Percentiles rank a stretch among this genome's conserved stretches.
Conservation (phyloP, 2,888 invertebrate genomes). For the Coenonympha arcania region DNA sequence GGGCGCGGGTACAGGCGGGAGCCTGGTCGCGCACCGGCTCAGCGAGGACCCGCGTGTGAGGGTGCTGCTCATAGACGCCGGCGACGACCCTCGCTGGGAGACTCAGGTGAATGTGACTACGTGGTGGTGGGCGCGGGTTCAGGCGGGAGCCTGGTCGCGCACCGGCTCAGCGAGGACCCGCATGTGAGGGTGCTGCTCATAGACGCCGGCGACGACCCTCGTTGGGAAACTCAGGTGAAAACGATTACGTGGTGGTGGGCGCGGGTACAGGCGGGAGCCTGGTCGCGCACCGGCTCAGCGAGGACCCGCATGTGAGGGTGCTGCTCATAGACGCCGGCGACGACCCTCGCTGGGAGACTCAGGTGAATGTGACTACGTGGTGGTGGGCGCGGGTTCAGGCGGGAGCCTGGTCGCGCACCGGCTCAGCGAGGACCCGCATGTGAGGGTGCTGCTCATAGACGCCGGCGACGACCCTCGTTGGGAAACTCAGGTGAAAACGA, state of each 20-base stretch:
- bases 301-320: conserved; percentile 25
- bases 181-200: conserved; percentile 30
- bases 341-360: conserved; percentile 33
- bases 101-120: conserved; percentile 33
- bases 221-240: conserved; percentile 33
- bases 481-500: conserved; percentile 35
- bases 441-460: conserved; percentile 33
- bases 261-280: conserved; percentile 37
- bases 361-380: conserved; percentile 34
- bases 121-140: conserved; percentile 38
- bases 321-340: conserved; percentile 38
- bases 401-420: conserved; percentile 36
- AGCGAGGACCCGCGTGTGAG: conserved; percentile 26
- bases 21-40: conserved; percentile 35
- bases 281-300: conserved; percentile 34
- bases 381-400: conserved; percentile 37
- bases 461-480: conserved; percentile 37
- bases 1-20: conserved; percentile 37
- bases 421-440: conserved; percentile 28
- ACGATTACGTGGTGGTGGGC: conserved; percentile 36
- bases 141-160: conserved; percentile 35
- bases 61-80: conserved; percentile 37
- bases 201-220: conserved; percentile 39
- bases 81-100: conserved; percentile 34
- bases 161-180: conserved; percentile 31